phyloP scores from a whole-genome alignment of 2,888 invertebrate genomes.

The Phengaris arion region DNA sequence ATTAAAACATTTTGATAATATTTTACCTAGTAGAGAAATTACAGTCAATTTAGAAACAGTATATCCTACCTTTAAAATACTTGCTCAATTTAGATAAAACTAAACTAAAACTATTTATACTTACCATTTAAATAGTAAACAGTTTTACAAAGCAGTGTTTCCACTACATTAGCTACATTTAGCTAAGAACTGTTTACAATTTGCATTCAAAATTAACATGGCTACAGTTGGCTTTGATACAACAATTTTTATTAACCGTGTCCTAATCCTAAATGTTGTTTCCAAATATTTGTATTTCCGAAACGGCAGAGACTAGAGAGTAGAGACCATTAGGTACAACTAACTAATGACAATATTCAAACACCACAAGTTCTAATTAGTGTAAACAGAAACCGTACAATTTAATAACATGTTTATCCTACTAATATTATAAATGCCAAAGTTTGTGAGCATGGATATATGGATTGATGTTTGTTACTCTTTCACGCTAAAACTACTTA shows the following conservation, averaged over 20 bases:
- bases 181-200: neutral
- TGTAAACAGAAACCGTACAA: constrained; percentile 6
- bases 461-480: too few relatives aligned
- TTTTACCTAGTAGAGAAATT: neutral
- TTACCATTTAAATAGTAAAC: neutral
- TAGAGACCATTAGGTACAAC: neutral
- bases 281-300: neutral
- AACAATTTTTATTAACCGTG: neutral
- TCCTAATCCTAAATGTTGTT: neutral
- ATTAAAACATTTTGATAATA: too few relatives aligned
- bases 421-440: too few relatives aligned
- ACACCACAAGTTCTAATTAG: constrained; percentile 11
- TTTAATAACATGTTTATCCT: neutral
- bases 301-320: neutral
- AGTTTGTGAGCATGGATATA: too few relatives aligned
- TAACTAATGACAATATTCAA: neutral
- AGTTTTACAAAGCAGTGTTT: neutral
- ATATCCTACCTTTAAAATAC: neutral
- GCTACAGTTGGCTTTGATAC: neutral
- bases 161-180: neutral
- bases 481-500: too few relatives aligned
- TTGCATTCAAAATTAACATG: neutral
- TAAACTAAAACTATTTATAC: constrained; percentile 13
- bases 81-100: neutral
- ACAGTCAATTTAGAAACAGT: neutral